These are phyloP conservation scores for Tragelaphus strepsiceros DNA, from an alignment of 2,113 vertebrate species.

Conservation along the genomic window DNA sequence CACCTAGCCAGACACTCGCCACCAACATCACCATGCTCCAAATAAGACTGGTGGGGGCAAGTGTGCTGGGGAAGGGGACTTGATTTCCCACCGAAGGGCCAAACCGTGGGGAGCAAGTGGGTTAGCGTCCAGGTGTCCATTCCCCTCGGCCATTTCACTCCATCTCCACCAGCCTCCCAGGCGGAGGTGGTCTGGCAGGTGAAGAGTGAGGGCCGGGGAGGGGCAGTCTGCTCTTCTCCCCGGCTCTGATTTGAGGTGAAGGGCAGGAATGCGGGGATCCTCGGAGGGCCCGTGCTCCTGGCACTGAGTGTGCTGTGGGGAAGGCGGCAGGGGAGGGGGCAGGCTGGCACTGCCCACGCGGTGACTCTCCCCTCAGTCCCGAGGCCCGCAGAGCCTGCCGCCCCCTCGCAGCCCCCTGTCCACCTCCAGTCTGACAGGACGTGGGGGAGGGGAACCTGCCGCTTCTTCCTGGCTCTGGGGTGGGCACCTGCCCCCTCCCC, in stretches of 20 bases:
- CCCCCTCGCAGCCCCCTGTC: not conserved
- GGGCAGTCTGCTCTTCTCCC: not conserved
- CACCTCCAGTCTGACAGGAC: constrained; percentile 25
- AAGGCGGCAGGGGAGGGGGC: not conserved
- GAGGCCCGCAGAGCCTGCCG: not conserved
- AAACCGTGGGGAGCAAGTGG: not conserved
- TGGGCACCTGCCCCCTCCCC: constrained; percentile 74
- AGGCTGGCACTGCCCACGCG: constrained; percentile 34
- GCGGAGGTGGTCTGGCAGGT: not conserved
- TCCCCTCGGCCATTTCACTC: not conserved
- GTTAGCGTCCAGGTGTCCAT: not conserved
- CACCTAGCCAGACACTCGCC: not conserved
- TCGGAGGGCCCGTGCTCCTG: not conserved
- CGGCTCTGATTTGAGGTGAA: not conserved
- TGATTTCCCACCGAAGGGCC: not conserved
- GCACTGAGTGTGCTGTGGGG: not conserved
- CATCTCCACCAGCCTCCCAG: not conserved
- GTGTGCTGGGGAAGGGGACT: not conserved
- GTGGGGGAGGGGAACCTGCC: constrained; percentile 43
- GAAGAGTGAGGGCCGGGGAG: not conserved
- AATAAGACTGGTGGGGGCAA: not conserved
- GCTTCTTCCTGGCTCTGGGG: constrained; percentile 45
- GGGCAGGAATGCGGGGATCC: not conserved
- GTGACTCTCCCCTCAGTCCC: not conserved
- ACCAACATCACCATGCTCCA: not conserved